phyloP scores from a whole-genome alignment of 2,888 invertebrate species.

The Thyatira batis region DNA sequence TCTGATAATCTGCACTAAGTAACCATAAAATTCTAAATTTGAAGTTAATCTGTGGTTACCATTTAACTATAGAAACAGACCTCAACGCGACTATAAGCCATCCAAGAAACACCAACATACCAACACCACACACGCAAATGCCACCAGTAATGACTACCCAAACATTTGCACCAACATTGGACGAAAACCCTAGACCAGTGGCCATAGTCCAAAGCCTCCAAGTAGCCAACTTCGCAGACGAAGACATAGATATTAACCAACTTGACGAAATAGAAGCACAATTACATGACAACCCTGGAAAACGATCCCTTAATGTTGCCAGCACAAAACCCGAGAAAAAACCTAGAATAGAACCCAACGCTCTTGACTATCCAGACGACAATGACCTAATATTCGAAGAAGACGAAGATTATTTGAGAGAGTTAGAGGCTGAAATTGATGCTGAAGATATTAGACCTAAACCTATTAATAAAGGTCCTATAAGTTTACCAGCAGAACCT shows the following conservation, averaged over 20 bases:
- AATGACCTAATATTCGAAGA: conserved; percentile 53
- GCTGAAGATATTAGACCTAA: conserved; percentile 13
- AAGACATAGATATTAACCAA: conserved; percentile 64
- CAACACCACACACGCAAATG: conserved; percentile 47
- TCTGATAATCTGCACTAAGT: too few relatives aligned
- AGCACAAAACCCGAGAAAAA: conserved; percentile 55
- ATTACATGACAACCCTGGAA: conserved; percentile 40
- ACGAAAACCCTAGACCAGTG: conserved; percentile 34
- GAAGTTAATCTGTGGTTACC: not conserved
- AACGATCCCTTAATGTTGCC: conserved; percentile 39
- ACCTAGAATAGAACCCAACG: conserved; percentile 42
- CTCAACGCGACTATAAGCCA: conserved; percentile 36
- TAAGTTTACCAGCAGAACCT: conserved; percentile 51
- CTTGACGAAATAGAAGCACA: conserved; percentile 64
- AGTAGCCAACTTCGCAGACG: conserved; percentile 52
- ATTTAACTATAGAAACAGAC: conserved; percentile 44
- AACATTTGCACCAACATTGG: conserved; percentile 25
- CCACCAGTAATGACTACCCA: conserved; percentile 25
- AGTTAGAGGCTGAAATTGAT: conserved; percentile 60
- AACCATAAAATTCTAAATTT: not conserved
- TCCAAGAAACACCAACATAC: conserved; percentile 48
- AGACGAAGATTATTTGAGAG: conserved; percentile 64
- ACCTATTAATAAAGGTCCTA: conserved; percentile 18
- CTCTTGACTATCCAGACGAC: conserved; percentile 58
- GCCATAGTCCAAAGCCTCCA: conserved; percentile 49